These are phyloP conservation scores for Rhizoglyphus robini DNA, from an alignment of 1,140 invertebrate genomes.

Conservation along the genomic window DNA sequence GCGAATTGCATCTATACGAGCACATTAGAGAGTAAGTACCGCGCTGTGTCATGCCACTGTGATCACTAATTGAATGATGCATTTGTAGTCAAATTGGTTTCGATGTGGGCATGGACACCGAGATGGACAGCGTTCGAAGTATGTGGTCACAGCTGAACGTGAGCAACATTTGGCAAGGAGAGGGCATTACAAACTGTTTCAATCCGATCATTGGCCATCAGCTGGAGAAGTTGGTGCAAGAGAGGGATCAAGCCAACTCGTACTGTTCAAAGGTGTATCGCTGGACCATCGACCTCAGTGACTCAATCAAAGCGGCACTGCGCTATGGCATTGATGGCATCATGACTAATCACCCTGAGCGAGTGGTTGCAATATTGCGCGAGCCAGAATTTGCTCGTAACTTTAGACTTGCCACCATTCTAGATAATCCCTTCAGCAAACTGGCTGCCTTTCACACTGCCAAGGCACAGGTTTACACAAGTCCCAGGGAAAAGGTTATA, in stretches of 20 bases:
- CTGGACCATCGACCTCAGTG: slow-evolving; percentile 27
- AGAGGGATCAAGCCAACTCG: not conserved
- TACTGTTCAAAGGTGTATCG: slow-evolving; percentile 25
- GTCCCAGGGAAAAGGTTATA: not conserved
- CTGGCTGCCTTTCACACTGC: not conserved
- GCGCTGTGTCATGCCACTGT: too few species aligned
- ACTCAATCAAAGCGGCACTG: slow-evolving; percentile 11
- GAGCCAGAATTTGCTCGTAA: slow-evolving; percentile 18
- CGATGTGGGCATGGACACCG: slow-evolving; percentile 23
- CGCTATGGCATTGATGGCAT: slow-evolving; percentile 24
- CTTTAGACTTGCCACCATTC: slow-evolving; percentile 22
- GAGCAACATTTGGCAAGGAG: slow-evolving; percentile 27
- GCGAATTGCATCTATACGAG: slow-evolving; percentile 1
- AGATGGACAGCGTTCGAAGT: slow-evolving; percentile 5
- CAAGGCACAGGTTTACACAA: not conserved
- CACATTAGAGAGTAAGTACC: not conserved
- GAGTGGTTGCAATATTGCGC: slow-evolving; percentile 18
- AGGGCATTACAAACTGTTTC: slow-evolving; percentile 28
- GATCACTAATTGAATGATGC: not conserved
- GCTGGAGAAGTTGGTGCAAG: slow-evolving; percentile 8
- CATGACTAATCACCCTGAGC: slow-evolving; percentile 26
- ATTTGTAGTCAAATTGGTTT: slow-evolving; percentile 20
- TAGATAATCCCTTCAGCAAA: slow-evolving; percentile 22
- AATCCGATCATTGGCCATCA: slow-evolving; percentile 11
- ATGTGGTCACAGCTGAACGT: slow-evolving; percentile 16